These are phyloP conservation scores for Osmoderma eremita DNA, from an alignment of 2,888 invertebrate genomes.

Conservation along the genomic window DNA sequence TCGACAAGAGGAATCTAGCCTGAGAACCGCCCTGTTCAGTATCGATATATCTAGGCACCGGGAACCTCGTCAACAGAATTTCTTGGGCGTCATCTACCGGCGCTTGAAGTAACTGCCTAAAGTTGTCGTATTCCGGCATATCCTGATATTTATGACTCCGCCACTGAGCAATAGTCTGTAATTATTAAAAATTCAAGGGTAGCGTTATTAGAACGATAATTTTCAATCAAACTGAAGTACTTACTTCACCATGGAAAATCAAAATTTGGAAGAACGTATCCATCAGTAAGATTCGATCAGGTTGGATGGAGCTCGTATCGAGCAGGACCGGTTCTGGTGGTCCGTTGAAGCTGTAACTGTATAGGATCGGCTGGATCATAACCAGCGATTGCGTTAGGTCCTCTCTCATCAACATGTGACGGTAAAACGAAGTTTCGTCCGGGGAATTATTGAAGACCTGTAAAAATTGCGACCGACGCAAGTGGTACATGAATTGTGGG, in stretches of 20 bases:
- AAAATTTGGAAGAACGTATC: constrained; percentile 99
- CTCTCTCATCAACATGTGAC: constrained; percentile 98
- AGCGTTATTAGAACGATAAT: constrained; percentile 9
- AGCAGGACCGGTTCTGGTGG: constrained; percentile 97
- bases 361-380: constrained; percentile 99
- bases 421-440: constrained; percentile 98
- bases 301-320: constrained; percentile 97
- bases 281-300: constrained; percentile 97
- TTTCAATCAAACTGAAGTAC: constrained; percentile 37
- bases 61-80: constrained; percentile 94
- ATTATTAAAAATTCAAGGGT: constrained; percentile 35
- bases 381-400: constrained; percentile 97
- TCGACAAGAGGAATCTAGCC: constrained; percentile 96
- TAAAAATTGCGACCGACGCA: constrained; percentile 96
- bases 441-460: constrained; percentile 99
- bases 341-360: constrained; percentile 98
- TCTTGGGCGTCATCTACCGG: constrained; percentile 98
- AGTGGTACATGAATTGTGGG: constrained; percentile 99
- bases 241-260: constrained; percentile 97
- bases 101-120: constrained; percentile 94
- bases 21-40: constrained; percentile 99
- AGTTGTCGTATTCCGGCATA: constrained; percentile 96
- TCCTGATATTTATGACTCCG: constrained; percentile 95
- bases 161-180: constrained; percentile 97
- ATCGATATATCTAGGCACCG: constrained; percentile 98